Evolutionary conservation across 2,113 vertebrate species (phyloP).

Genomic region (Festucalex cinctus): DNA sequence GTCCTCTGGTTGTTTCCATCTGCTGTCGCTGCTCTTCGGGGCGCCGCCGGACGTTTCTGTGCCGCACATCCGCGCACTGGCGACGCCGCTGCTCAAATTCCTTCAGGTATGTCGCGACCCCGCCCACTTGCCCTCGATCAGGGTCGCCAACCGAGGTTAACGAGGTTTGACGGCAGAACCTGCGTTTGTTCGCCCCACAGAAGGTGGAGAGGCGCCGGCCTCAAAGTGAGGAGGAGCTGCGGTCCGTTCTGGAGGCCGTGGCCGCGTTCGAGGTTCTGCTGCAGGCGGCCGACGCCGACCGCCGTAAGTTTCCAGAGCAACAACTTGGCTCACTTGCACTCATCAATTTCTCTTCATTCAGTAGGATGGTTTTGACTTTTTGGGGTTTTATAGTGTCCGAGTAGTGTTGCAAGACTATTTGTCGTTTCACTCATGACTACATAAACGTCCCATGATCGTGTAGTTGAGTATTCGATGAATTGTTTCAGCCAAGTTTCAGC

Average conservation of each 20-base stretch:
- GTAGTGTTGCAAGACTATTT: no score
- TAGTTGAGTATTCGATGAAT: no score
- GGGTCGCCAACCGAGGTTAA: no score
- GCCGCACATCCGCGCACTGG: conserved; percentile 83
- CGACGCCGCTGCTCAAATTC: conserved; percentile 74
- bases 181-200: conserved; percentile 46
- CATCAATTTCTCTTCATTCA: no score
- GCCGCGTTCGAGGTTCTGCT: conserved; percentile 78
- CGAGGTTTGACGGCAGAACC: no score
- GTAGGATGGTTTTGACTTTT: no score
- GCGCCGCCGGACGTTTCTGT: conserved; percentile 74
- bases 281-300: conserved; percentile 75
- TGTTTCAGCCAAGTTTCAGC: no score
- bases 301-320: conserved; percentile 59
- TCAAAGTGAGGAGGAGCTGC: conserved; percentile 79
- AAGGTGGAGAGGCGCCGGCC: conserved; percentile 79
- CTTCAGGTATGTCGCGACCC: conserved; percentile 69
- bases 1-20: conserved; percentile 80
- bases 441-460: no score
- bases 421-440: no score
- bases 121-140: no score
- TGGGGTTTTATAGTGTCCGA: no score
- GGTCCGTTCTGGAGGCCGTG: conserved; percentile 82
- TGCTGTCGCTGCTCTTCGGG: conserved; percentile 86
- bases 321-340: no score